A percentile compares a stretch with the other conserved stretches of the same genome.
phyloP scores from a whole-genome alignment of 2,797 vertebrate species.

The Acipenser oxyrinchus region DNA sequence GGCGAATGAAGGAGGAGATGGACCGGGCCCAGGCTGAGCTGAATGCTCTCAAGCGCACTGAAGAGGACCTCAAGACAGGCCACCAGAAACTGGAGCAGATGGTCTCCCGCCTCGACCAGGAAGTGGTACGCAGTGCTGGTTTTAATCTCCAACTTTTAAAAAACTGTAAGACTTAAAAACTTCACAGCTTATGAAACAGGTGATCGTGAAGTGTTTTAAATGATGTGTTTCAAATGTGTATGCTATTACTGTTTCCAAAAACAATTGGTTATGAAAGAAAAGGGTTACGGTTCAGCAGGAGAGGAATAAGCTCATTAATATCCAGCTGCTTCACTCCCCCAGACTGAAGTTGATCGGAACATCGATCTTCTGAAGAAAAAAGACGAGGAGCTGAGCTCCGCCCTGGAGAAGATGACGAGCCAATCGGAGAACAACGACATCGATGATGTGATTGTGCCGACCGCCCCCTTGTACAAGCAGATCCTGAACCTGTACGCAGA shows the following conservation, averaged over 20 bases:
- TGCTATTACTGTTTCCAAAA: no score
- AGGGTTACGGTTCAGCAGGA: no score
- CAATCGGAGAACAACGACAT: slow-evolving; percentile 97
- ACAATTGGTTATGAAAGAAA: no score
- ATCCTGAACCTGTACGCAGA: slow-evolving; percentile 96
- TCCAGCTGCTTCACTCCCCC: slow-evolving; percentile 18
- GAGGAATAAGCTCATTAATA: slow-evolving; percentile 4
- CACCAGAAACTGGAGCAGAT: slow-evolving; percentile 97
- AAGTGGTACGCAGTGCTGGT: slow-evolving; percentile 71
- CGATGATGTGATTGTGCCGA: slow-evolving; percentile 94
- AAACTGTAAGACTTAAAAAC: no score
- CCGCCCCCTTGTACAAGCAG: slow-evolving; percentile 96
- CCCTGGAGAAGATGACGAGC: slow-evolving; percentile 97
- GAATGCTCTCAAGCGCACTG: slow-evolving; percentile 90
- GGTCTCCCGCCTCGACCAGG: slow-evolving; percentile 89
- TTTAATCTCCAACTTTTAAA: no score
- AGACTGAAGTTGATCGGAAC: slow-evolving; percentile 93
- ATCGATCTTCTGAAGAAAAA: slow-evolving; percentile 94
- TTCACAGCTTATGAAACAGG: no score
- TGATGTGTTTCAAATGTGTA: no score
- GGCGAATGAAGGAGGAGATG: slow-evolving; percentile 99
- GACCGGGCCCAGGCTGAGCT: slow-evolving; percentile 94
- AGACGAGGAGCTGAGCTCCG: slow-evolving; percentile 91
- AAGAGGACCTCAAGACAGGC: slow-evolving; percentile 94
- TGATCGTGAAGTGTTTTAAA: no score